Evolutionary conservation across 2,888 invertebrate species (phyloP).

Genomic region (Notocelia uddmanniana): DNA sequence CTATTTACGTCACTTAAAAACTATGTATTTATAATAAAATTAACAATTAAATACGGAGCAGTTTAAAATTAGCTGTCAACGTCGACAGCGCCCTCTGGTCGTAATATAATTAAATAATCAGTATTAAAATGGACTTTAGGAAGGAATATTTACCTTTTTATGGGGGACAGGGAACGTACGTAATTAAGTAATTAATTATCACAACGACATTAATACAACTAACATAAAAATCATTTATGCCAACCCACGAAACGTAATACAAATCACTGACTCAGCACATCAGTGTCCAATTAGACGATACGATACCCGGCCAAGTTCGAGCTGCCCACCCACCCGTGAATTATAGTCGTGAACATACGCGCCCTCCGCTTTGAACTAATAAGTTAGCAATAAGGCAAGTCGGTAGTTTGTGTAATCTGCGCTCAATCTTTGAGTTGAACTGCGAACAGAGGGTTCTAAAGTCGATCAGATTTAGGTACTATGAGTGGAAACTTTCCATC

Average conservation of each 20-base stretch:
- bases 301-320: not conserved
- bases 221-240: not conserved
- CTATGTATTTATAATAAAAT: too few relatives aligned
- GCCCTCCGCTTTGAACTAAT: constrained; percentile 16
- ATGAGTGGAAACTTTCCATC: not conserved
- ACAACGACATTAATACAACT: not conserved
- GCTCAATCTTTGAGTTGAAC: constrained; percentile 19
- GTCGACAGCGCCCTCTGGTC: too few relatives aligned
- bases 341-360: not conserved
- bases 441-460: not conserved
- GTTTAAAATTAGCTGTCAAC: too few relatives aligned
- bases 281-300: not conserved
- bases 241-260: not conserved
- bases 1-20: too few relatives aligned
- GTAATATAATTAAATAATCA: too few relatives aligned
- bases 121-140: too few relatives aligned
- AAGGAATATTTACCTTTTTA: too few relatives aligned
- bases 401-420: constrained; percentile 14
- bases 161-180: too few relatives aligned
- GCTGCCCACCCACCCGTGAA: not conserved
- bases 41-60: too few relatives aligned
- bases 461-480: not conserved
- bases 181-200: too few relatives aligned
- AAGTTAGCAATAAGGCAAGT: constrained; percentile 14
- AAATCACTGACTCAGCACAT: not conserved